Percentiles rank a stretch among this genome's conserved stretches.
Conservation (phyloP, 2,797 vertebrate genomes). For the Danio aesculapii region DNA sequence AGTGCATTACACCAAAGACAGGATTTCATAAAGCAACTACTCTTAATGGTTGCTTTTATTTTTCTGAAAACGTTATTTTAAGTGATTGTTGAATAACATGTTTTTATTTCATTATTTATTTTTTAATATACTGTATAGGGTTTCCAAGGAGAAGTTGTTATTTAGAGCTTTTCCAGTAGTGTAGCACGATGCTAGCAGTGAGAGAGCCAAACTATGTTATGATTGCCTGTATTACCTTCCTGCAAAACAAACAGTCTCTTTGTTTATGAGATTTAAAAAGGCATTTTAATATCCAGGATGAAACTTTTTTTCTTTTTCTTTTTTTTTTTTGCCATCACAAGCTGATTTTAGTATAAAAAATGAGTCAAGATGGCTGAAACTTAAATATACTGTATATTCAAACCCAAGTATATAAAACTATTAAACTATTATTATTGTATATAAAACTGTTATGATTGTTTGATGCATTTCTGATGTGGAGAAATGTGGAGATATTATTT, state of each 20-base stretch:
- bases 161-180: background rate
- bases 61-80: no score
- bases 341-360: no score
- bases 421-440: no score
- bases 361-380: no score
- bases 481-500: background rate
- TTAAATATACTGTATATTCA: no score
- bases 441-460: no score
- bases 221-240: background rate
- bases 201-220: background rate
- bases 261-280: background rate
- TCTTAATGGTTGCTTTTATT: background rate
- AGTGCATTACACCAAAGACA: background rate
- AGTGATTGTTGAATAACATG: background rate
- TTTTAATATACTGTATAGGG: background rate
- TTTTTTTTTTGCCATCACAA: background rate
- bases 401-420: no score
- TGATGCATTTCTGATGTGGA: no score
- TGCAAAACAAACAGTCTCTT: background rate
- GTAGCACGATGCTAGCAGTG: background rate
- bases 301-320: no score
- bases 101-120: background rate
- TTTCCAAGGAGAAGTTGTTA: background rate
- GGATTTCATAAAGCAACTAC: background rate
- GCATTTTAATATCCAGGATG: background rate